A percentile compares a stretch with the other conserved stretches of the same genome.
Conservation (phyloP, 2,888 invertebrate genomes). For the Drosophila meridionalis region DNA sequence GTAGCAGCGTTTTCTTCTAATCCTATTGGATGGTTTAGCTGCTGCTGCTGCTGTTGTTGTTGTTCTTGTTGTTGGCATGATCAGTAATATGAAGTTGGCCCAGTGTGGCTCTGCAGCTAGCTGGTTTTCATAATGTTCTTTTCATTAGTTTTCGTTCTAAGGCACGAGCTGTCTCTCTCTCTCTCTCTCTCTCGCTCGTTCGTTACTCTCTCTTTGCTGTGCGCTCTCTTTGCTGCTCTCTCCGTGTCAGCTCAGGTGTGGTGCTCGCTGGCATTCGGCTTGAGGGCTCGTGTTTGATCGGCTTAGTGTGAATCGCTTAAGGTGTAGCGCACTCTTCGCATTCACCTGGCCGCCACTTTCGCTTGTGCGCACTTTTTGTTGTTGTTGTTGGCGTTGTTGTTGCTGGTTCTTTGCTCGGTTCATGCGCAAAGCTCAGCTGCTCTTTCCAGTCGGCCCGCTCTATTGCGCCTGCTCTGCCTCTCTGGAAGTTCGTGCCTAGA, state of each 20-base stretch:
- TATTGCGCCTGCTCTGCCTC: constrained; percentile 27
- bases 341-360: constrained; percentile 45
- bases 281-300: constrained; percentile 47
- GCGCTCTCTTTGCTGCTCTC: constrained; percentile 15
- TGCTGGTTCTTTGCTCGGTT: constrained; percentile 15
- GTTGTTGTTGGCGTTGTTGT: constrained; percentile 5
- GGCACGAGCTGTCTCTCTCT: constrained; percentile 10
- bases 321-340: constrained; percentile 17
- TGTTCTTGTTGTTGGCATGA: constrained; percentile 31
- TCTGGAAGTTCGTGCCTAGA: constrained; percentile 36
- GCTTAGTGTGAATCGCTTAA: constrained; percentile 29
- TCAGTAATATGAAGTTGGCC: constrained; percentile 52
- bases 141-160: constrained; percentile 7
- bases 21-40: constrained; percentile 45
- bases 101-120: constrained; percentile 29
- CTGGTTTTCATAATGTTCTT: constrained; percentile 31
- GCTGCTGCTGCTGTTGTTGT: constrained; percentile 13
- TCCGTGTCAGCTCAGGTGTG: constrained; percentile 30
- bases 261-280: constrained; percentile 15
- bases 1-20: constrained; percentile 13
- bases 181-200: background rate
- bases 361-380: constrained; percentile 38
- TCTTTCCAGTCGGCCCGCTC: constrained; percentile 31
- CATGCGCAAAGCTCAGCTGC: constrained; percentile 53
- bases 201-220: constrained; percentile 1